phyloP scores from a whole-genome alignment of 2,797 vertebrate genomes.

The Sebastes cheni region DNA sequence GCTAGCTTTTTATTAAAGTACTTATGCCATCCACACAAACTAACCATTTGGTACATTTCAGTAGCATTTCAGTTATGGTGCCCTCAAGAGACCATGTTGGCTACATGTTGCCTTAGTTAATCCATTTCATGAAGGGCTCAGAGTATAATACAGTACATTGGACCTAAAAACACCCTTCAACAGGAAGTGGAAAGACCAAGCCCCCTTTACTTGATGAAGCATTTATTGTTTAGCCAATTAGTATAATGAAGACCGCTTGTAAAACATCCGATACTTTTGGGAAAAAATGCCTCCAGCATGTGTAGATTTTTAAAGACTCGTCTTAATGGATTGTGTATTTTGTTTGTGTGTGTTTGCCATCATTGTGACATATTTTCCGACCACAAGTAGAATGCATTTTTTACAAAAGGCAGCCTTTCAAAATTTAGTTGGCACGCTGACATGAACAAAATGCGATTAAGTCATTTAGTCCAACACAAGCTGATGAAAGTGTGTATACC shows the following conservation, averaged over 20 bases:
- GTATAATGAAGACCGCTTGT: slow-evolving; percentile 49
- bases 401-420: slow-evolving; percentile 55
- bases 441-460: slow-evolving; percentile 51
- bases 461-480: slow-evolving; percentile 58
- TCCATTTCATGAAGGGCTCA: slow-evolving; percentile 73
- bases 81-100: slow-evolving; percentile 37
- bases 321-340: slow-evolving; percentile 59
- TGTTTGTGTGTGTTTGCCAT: slow-evolving; percentile 56
- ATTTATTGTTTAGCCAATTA: slow-evolving; percentile 66
- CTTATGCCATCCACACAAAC: slow-evolving; percentile 21
- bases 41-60: slow-evolving; percentile 26
- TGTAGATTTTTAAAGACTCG: slow-evolving; percentile 55
- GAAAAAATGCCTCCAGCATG: slow-evolving; percentile 63
- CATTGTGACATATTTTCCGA: slow-evolving; percentile 39
- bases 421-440: slow-evolving; percentile 61
- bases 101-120: slow-evolving; percentile 80
- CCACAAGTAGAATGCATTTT: slow-evolving; percentile 26
- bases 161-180: slow-evolving; percentile 69
- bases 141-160: slow-evolving; percentile 47
- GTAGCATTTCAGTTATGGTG: slow-evolving; percentile 33
- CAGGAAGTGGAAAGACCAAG: slow-evolving; percentile 63
- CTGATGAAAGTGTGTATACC: slow-evolving; percentile 82
- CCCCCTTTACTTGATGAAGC: slow-evolving; percentile 65
- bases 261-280: slow-evolving; percentile 35
- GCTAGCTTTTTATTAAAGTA: slow-evolving; percentile 14